A percentile compares a stretch with the other conserved stretches of the same genome.
Evolutionary conservation across 2,797 vertebrate genomes (phyloP).

Genomic region (Chelon labrosus): DNA sequence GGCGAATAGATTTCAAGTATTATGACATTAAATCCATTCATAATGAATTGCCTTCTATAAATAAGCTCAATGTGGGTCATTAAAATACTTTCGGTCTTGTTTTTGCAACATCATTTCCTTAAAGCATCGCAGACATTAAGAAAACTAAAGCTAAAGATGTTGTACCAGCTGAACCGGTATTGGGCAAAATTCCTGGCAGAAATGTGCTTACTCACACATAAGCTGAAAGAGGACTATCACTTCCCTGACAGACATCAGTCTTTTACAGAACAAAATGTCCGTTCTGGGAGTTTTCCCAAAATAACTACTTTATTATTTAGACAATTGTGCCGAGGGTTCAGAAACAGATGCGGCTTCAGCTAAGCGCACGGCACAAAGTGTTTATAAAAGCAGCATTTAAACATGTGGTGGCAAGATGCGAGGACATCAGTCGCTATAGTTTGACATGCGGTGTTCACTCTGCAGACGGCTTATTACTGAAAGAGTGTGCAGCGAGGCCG

Average conservation of each 20-base stretch:
- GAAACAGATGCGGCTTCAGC: conserved; percentile 65
- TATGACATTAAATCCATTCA: conserved; percentile 18
- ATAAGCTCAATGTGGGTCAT: conserved; percentile 1
- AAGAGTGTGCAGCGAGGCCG: conserved; percentile 24
- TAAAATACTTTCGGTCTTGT: background rate
- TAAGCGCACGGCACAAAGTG: conserved; percentile 32
- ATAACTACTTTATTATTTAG: conserved; percentile 6
- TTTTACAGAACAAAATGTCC: conserved; percentile 35
- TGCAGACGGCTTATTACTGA: conserved; percentile 52
- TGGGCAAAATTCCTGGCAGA: too few relatives aligned
- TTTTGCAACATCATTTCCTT: too few relatives aligned
- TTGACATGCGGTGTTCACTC: conserved; percentile 51
- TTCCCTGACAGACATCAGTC: conserved; percentile 38
- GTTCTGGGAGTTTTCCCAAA: conserved; percentile 21
- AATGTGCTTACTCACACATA: conserved; percentile 19
- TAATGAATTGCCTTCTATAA: conserved; percentile 7
- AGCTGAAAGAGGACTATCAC: conserved; percentile 25
- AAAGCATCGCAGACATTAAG: background rate
- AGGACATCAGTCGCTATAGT: conserved; percentile 43
- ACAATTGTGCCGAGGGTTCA: conserved; percentile 33
- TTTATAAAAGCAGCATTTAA: conserved; percentile 56
- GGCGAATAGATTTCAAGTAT: conserved; percentile 39
- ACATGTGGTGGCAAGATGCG: conserved; percentile 69
- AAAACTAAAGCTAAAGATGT: conserved; percentile 20
- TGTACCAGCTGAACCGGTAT: conserved; percentile 5